Percentiles rank a stretch among this genome's conserved stretches.
Evolutionary conservation across 2,113 vertebrate genomes (phyloP).

Genomic region (Rhinolophus sinicus): DNA sequence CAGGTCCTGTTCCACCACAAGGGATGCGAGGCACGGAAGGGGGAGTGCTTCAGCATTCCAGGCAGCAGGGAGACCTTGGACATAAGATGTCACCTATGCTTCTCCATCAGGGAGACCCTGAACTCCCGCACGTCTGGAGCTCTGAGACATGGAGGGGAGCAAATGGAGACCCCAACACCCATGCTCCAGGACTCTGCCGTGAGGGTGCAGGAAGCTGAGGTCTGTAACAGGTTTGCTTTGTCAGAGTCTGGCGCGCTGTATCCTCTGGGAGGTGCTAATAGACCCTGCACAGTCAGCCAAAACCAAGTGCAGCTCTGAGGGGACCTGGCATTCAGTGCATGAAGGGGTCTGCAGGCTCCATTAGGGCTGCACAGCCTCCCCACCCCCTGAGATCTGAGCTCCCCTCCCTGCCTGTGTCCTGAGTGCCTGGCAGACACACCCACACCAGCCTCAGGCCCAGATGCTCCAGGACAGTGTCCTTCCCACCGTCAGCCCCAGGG

Average conservation of each 20-base stretch:
- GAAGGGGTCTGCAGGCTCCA: neutral
- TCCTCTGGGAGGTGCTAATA: neutral
- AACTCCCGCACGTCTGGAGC: neutral
- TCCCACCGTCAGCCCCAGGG: rapidly evolving
- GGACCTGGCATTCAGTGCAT: rapidly evolving
- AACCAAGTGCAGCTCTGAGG: neutral
- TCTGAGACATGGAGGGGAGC: neutral
- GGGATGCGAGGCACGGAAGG: neutral
- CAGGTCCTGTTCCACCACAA: neutral
- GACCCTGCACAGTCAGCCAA: neutral
- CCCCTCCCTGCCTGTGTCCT: neutral
- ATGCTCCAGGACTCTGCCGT: neutral
- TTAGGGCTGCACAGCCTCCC: too few species aligned
- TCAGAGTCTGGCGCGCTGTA: neutral
- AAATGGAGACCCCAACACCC: neutral
- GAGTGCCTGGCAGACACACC: neutral
- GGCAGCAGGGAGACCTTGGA: neutral
- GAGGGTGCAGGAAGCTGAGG: neutral
- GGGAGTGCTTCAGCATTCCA: neutral
- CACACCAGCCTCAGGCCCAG: rapidly evolving
- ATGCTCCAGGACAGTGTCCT: neutral
- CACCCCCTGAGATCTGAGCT: neutral
- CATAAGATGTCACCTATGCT: rapidly evolving
- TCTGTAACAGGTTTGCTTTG: neutral
- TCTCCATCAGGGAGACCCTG: neutral